These are phyloP conservation scores for Drosophila pseudotalamancana DNA, from an alignment of 2,888 invertebrate genomes.

Conservation along the genomic window DNA sequence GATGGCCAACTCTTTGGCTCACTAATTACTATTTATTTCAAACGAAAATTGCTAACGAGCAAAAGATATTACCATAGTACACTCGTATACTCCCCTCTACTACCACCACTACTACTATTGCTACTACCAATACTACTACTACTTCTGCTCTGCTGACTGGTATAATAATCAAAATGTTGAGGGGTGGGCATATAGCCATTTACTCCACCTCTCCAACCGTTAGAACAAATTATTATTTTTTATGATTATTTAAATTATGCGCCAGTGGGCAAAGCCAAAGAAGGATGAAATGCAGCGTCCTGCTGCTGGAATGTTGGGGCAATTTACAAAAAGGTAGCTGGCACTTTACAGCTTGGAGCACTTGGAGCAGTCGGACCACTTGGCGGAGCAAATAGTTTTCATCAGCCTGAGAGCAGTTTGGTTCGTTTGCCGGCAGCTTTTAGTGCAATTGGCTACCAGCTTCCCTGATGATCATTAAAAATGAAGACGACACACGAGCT, in stretches of 20 bases:
- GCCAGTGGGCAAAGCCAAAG: constrained; percentile 51
- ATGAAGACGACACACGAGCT: constrained; percentile 72
- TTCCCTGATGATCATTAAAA: constrained; percentile 78
- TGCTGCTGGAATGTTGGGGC: constrained; percentile 65
- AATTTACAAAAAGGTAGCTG: constrained; percentile 71
- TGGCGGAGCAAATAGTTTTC: constrained; percentile 74
- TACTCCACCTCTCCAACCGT: constrained; percentile 17
- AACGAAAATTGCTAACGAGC: constrained; percentile 80
- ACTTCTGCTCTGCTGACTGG: no score
- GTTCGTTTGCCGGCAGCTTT: constrained; percentile 66
- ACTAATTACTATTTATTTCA: constrained; percentile 79
- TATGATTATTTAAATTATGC: constrained; percentile 79
- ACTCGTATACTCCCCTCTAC: no score
- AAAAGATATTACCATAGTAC: constrained; percentile 70
- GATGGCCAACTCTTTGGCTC: constrained; percentile 66
- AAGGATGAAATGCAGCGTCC: constrained; percentile 39
- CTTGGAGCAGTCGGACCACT: constrained; percentile 37
- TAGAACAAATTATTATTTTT: constrained; percentile 78
- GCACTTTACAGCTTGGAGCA: constrained; percentile 58
- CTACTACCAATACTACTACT: no score
- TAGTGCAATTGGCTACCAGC: constrained; percentile 78
- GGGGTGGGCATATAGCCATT: constrained; percentile 13
- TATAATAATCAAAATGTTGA: constrained; percentile 56
- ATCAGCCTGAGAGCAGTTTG: constrained; percentile 66
- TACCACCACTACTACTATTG: not conserved